Conservation (phyloP, 2,113 vertebrate species). For the Podarcis raffonei region DNA sequence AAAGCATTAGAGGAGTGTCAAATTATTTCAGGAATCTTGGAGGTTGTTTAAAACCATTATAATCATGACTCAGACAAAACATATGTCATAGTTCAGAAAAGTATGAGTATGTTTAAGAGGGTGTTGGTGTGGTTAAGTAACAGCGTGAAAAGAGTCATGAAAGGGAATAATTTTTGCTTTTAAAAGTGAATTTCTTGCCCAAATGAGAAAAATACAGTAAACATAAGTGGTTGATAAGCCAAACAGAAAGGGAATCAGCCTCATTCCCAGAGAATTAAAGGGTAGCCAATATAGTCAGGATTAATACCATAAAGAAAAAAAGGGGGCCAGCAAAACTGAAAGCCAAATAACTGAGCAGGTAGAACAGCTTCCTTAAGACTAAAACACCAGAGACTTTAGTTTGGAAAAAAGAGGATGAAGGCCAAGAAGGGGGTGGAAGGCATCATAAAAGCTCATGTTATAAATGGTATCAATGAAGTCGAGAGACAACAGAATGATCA, state of each 20-base stretch:
- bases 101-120: neutral
- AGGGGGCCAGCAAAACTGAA: no score
- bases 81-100: neutral
- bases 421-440: neutral
- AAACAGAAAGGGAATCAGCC: neutral
- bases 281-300: neutral
- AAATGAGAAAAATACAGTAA: neutral
- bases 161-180: neutral
- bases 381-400: neutral
- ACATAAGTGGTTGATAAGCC: neutral
- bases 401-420: neutral
- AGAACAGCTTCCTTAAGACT: neutral
- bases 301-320: neutral
- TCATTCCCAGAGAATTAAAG: neutral
- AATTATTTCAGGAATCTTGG: neutral
- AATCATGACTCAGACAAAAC: neutral
- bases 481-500: neutral
- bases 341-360: neutral
- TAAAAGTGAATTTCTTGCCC: neutral
- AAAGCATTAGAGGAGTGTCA: neutral
- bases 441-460: neutral
- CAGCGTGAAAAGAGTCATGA: neutral
- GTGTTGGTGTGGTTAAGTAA: neutral
- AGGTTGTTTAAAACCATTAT: neutral
- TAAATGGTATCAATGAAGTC: no score